Base-by-base conservation (phyloP, 2,797 vertebrate genomes). In the Sebastolobus altivelis region DNA sequence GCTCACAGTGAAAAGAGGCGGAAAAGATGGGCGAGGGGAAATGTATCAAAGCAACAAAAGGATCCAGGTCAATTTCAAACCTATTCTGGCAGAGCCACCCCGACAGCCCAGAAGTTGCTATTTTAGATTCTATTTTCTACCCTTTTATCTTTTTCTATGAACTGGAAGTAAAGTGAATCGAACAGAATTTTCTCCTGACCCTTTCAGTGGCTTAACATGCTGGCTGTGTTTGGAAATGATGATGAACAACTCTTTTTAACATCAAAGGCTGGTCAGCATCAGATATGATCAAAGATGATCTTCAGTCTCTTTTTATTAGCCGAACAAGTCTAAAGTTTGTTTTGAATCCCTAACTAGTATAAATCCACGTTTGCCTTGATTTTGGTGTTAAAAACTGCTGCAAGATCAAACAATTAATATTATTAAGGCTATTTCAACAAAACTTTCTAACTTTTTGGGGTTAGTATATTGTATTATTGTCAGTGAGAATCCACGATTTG, bases 21-120 rank as follows among this genome's bases (percentile, higher is more conserved):
- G 43, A 55, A 43, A 37, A 62, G 55, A 62, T 20, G 10, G 33
- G 14, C 2, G 1, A 56, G 5, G 67, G 6, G 29, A 75, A 72
- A 77, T 65, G 11, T n/a, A 77, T 67, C 56, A 77, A n/a, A 82
- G 49, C 55, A 72, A 83, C 54, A 84, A 87, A 88, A 43, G 40
- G 46, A 79, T 81, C 49, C 43, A 56, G 65, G 62, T 88, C 43
- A 72, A 79, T 78, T 72, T 73, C 16, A 67, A 81, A 83, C 20
- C 60, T 55, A 43, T 79, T 22, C 74, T 14, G 6, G 29, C 25
- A 58, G 66, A 84, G 43, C 54, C 35, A 61, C 10, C 3, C 27
- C 22, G 16, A 63, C 46, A 55, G 67, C 61, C 37, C 38, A 61
- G 22, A 37, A 63, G 54, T 46, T 80, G 22, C 70, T 27, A 33